Evolutionary conservation across 1,140 invertebrate genomes (phyloP), one percentile per base, ranked within the genome.

Genomic region (Bradysia coprophila): DNA sequence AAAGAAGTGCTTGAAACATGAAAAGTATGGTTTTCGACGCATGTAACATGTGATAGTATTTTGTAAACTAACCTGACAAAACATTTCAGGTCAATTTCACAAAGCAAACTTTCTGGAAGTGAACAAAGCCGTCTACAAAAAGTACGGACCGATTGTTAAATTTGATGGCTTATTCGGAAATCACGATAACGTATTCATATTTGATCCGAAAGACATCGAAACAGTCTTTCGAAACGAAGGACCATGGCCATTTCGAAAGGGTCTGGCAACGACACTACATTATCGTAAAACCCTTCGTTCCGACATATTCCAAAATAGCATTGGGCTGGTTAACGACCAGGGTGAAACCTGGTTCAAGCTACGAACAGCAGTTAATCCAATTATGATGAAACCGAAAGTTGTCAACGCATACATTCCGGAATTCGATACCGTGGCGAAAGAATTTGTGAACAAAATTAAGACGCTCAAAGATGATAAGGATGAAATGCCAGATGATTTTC

Each of bases 401-500:
- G 37, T 38, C 21, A 19, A 38, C 6, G 21, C 21, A 13, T 21
- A 38, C 6, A 13, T 38, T 3, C 16, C 18, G 13, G 21, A 38
- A 38, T 13, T 20, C 10, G 37, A 38, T 38, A 13, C 18, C 5
- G 13, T 38, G 3, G 21, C 18, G 19, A 4, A 24, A n/a, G 18
- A 19, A 38, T 40, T 24, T 3, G 22, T 21, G 28, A 41, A 16
- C 36, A 74, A 70, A 46, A 63, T 77, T 39, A 66, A 61, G 49
- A 57, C 57, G 19, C 52, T 67, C 18, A 57, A 67, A 15, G 54
- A 71, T 49, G 48, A 64, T 38, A 63, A 66, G 20, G 65, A 66
- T 45, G 65, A 69, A 51, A 55, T 80, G 32, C 62, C 64, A 2
- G 51, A 48, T 0, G 58, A 68, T 44, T 76, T 78, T 49, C 64